These are phyloP conservation scores for Cephus spinipes DNA, from an alignment of 2,888 invertebrate genomes.

Conservation along the genomic window DNA sequence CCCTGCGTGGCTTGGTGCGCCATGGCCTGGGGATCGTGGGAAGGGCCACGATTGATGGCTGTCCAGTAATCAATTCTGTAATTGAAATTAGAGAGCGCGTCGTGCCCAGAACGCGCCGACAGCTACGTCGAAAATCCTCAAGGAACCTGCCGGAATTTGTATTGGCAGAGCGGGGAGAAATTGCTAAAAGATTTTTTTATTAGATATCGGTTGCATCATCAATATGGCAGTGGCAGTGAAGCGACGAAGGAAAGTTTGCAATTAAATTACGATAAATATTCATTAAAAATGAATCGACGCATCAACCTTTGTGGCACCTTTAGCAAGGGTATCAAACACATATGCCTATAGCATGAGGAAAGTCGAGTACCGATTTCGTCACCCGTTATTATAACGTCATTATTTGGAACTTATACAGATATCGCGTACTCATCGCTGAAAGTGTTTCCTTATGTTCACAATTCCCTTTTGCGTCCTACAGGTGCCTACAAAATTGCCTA, in stretches of 20 bases:
- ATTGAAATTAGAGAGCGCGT: constrained; percentile 15
- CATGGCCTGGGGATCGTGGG: not conserved
- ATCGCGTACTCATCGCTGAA: not conserved
- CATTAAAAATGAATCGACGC: not conserved
- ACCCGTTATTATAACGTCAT: not conserved
- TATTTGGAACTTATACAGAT: not conserved
- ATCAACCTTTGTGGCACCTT: not conserved
- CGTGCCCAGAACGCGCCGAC: constrained; percentile 6
- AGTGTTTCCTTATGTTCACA: not conserved
- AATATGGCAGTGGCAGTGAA: not conserved
- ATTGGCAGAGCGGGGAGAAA: not conserved
- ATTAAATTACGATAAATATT: not conserved
- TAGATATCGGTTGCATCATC: not conserved
- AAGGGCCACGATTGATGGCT: constrained; percentile 19
- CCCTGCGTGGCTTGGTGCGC: not conserved
- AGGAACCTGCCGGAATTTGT: not conserved
- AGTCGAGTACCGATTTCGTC: not conserved
- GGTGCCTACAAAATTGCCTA: not conserved
- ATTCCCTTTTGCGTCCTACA: not conserved
- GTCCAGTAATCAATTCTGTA: constrained; percentile 23
- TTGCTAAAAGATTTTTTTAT: not conserved
- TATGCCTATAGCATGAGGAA: not conserved
- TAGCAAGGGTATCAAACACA: not conserved
- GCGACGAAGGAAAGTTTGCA: not conserved
- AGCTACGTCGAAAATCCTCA: not conserved